Evolutionary conservation across 1,140 invertebrate genomes (phyloP).

Genomic region (Hestina assimilis): DNA sequence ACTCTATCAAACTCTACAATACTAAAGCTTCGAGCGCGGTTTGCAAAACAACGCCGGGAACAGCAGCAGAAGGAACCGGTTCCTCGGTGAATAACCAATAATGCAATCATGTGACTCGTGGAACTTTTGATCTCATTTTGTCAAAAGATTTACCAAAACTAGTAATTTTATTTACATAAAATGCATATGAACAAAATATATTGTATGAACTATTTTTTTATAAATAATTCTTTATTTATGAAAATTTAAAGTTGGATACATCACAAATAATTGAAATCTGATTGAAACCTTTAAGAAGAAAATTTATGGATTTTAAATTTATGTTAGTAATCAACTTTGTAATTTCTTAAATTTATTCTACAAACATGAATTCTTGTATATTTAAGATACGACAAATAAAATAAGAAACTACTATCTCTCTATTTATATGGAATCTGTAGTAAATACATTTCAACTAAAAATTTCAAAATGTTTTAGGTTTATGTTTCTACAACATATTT

Average conservation of each 20-base stretch:
- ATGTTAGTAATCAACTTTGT: no score
- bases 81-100: constrained; percentile 44
- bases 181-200: background rate
- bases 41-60: constrained; percentile 77
- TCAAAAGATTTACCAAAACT: constrained; percentile 49
- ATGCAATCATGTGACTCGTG: constrained; percentile 11
- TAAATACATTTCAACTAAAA: background rate
- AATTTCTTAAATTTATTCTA: background rate
- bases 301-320: no score
- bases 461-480: no score
- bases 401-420: background rate
- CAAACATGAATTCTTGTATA: no score
- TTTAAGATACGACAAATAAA: no score
- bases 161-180: constrained; percentile 14
- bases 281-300: no score
- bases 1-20: constrained; percentile 83
- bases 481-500: no score
- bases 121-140: constrained; percentile 54
- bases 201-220: no score
- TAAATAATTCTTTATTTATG: no score
- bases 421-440: background rate
- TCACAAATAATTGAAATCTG: no score
- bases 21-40: constrained; percentile 80
- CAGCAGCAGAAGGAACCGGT: constrained; percentile 66
- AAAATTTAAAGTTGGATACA: no score